Evolutionary conservation across 1,140 invertebrate species (phyloP), one percentile per base, ranked within the genome.

Genomic region (Drosophila takahashii): DNA sequence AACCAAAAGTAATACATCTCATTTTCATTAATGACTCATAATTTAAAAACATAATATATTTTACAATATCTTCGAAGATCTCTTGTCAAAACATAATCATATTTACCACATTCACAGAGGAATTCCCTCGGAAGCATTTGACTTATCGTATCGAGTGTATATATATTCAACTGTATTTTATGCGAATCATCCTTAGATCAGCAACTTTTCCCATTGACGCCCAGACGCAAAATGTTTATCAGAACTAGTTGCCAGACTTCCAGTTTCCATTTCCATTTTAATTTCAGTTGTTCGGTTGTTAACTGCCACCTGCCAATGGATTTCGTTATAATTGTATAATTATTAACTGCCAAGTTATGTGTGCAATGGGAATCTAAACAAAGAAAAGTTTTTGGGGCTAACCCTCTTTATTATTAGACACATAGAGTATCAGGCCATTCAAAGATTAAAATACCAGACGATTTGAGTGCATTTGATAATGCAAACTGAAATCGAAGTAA

Each of bases 131-230:
- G 39, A 16, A 70, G 48, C 34, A 8, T 16, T 6, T 4, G 5
- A 16, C 64, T 70, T 69, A 56, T 69, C 66, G 41, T 32, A 22
- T 22, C 9, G 1, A 26, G 34, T 26, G 22, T 41, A 22, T 22
- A 22, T 22, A 13, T 27, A 48, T 41, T 22, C n/a, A 36, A 51
- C 64, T 32, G 13, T 15, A 54, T 54, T 69, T 69, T 69, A 27
- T 70, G 50, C 51, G 27, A 56, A 32, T 70, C 66, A 70, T 57
- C n/a, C 62, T 70, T 54, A 69, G 48, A 32, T 70, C 66, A 48
- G 66, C 66, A 70, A 69, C 16, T 70, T 70, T 53, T 41, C 27
- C 26, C 9, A 47, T 34, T 39, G 34, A 29, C 27, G 29, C 1
- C 26, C 10, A 52, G 15, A 22, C 36, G 16, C 13, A 4, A 22